Base-by-base conservation (phyloP, 2,888 invertebrate species). In the Eupithecia subumbrata region DNA sequence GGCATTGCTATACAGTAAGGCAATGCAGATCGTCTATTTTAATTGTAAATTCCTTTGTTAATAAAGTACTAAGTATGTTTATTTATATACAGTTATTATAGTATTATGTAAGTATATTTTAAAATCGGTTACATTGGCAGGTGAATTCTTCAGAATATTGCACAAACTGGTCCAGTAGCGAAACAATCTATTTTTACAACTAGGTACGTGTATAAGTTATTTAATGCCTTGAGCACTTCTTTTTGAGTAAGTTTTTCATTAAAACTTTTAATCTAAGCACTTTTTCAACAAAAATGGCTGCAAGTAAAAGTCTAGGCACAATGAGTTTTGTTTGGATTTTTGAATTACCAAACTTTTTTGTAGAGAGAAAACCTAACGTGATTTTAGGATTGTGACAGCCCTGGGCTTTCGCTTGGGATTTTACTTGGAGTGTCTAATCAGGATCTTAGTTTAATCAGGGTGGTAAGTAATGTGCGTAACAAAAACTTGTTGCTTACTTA, bases 401-500 rank as follows among this genome's bases (percentile, higher is more conserved):
- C 73, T 73, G 73, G 52, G 45, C n/a, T 25, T 67, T 67, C 30
- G 12, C 16, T 30, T 34, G 56, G 71, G 40, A 68, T 73, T 67
- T 72, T 69, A 68, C 73, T 25, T 43, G 5, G 48, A 77, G 74
- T 71, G 25, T 68, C 67, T 68, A 73, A 77, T 75, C 73, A 71
- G 68, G 73, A 77, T 68, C 73, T 69, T 67, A 56, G 74, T 43
- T 68, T 68, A 68, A 68, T 68, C 22, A 67, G 37, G 40, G 37
- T 12, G 40, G 18, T 66, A 22, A 34, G 18, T n/a, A 66, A 40
- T 68, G 40, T 45, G 43, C 22, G 12, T 5, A 14, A 69, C 68
- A 75, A 75, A 77, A 77, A 73, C 77, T 74, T 77, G 77, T 77
- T 75, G 74, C 12, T 43, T 43, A 40, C 72, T 68, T 68, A 72